These are phyloP conservation scores for Leucania comma DNA, from an alignment of 2,888 invertebrate genomes.

Conservation along the genomic window DNA sequence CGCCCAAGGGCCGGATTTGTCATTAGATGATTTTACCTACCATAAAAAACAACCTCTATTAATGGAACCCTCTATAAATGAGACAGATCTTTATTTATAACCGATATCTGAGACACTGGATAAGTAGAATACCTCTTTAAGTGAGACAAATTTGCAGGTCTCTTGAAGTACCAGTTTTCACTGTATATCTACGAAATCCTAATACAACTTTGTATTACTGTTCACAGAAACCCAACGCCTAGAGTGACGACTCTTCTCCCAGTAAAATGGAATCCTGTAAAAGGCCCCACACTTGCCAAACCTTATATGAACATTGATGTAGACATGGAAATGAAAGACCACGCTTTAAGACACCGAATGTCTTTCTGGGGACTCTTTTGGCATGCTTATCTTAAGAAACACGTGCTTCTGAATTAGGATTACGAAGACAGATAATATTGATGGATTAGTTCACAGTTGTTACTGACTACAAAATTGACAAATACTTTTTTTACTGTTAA, in stretches of 20 bases:
- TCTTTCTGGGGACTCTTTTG: slow-evolving; percentile 77
- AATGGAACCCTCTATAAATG: too few species aligned
- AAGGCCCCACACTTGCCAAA: slow-evolving; percentile 32
- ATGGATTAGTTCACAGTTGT: too few species aligned
- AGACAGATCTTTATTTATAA: too few species aligned
- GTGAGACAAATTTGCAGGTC: too few species aligned
- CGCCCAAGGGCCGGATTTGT: too few species aligned
- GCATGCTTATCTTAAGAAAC: slow-evolving; percentile 59
- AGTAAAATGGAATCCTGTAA: slow-evolving; percentile 72
- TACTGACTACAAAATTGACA: too few species aligned
- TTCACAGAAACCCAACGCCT: slow-evolving; percentile 79
- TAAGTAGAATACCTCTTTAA: too few species aligned
- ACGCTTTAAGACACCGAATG: slow-evolving; percentile 71
- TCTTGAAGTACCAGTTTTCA: too few species aligned
- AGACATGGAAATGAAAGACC: slow-evolving; percentile 60
- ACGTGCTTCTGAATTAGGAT: slow-evolving; percentile 51
- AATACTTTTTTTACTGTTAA: too few species aligned
- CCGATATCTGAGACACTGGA: too few species aligned
- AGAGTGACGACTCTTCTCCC: slow-evolving; percentile 66
- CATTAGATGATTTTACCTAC: too few species aligned
- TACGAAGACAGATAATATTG: neutral
- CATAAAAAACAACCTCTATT: too few species aligned
- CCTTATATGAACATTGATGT: slow-evolving; percentile 74
- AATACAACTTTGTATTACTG: neutral
- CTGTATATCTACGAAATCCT: neutral